These are phyloP conservation scores for Labia minor DNA, from an alignment of 2,888 invertebrate genomes.

Conservation along the genomic window DNA sequence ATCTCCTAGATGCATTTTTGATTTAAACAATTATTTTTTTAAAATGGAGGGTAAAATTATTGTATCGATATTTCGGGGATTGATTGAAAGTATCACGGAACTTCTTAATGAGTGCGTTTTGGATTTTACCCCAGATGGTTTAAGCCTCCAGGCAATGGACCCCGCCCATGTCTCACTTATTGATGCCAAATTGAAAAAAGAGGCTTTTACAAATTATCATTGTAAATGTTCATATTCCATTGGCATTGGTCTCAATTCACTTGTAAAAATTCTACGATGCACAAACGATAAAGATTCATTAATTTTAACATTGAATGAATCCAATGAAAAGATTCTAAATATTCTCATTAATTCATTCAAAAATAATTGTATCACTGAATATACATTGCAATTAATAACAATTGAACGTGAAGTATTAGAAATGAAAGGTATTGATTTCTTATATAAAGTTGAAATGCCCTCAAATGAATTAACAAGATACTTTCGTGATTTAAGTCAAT, in stretches of 20 bases:
- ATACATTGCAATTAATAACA: neutral
- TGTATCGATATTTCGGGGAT: neutral
- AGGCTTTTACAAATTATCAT: neutral
- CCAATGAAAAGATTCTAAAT: no score
- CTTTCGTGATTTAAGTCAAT: neutral
- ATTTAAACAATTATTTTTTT: no score
- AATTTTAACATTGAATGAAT: neutral
- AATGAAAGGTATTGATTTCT: neutral
- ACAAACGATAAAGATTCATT: neutral
- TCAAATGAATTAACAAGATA: neutral
- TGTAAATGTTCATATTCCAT: neutral
- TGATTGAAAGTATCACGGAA: neutral
- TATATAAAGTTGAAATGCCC: neutral
- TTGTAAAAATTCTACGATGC: neutral
- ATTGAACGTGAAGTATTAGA: neutral
- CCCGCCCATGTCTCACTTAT: neutral
- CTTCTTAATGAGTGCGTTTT: neutral
- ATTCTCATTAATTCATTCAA: neutral
- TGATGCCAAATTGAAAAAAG: neutral
- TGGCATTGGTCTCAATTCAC: neutral
- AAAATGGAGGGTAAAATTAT: neutral
- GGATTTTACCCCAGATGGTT: neutral
- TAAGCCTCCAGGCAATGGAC: neutral
- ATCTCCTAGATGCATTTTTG: no score
- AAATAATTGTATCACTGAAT: neutral